Evolutionary conservation across 2,888 invertebrate genomes (phyloP).

Genomic region (Daptonema setosum): DNA sequence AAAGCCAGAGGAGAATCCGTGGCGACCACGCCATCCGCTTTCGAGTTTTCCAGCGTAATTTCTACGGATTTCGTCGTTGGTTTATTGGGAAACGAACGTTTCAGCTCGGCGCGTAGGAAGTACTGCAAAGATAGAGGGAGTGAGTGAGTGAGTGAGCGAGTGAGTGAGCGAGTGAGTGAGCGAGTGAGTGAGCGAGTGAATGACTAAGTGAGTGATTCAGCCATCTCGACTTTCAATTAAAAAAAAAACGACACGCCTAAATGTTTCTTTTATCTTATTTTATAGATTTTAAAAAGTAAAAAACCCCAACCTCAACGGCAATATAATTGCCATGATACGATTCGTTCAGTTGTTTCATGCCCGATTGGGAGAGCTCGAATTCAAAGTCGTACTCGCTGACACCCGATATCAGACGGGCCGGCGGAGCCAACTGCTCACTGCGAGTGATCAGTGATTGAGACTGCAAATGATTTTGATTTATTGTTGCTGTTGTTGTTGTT

Average conservation of each 20-base stretch:
- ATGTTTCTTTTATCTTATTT: no score
- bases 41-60: background rate
- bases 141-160: no score
- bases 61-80: background rate
- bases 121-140: background rate
- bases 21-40: background rate
- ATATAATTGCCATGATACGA: background rate
- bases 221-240: no score
- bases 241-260: no score
- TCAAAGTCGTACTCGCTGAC: background rate
- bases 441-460: background rate
- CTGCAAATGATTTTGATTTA: no score
- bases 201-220: no score
- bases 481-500: no score
- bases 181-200: no score
- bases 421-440: background rate
- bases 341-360: background rate
- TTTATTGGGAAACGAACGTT: background rate
- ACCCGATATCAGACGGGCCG: background rate
- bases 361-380: background rate
- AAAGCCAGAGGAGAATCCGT: background rate
- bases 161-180: no score
- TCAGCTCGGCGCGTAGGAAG: background rate
- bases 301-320: background rate
- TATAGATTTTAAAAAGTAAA: no score